These are phyloP conservation scores for Rhizoglyphus robini DNA, from an alignment of 1,140 invertebrate species.

Conservation along the genomic window DNA sequence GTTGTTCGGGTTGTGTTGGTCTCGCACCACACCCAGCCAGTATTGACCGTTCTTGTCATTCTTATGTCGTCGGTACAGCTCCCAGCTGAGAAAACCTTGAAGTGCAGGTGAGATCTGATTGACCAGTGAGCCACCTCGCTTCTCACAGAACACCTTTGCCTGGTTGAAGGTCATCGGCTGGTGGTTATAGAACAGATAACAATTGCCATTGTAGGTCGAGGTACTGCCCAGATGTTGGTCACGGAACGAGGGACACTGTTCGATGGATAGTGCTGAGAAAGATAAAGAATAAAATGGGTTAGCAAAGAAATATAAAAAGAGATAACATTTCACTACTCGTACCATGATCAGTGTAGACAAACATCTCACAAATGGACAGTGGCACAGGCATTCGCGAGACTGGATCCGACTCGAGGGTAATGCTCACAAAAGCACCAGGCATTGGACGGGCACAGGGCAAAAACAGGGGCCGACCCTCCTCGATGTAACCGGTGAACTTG, in stretches of 20 bases:
- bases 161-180: constrained; percentile 67
- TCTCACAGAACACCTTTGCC: constrained; percentile 61
- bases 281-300: neutral
- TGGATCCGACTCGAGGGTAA: constrained; percentile 58
- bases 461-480: constrained; percentile 79
- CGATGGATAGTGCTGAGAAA: constrained; percentile 62
- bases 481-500: constrained; percentile 47
- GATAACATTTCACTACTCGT: constrained; percentile 19
- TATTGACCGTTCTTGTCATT: constrained; percentile 81
- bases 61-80: constrained; percentile 72
- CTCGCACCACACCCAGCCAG: constrained; percentile 80
- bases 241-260: constrained; percentile 76
- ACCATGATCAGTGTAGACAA: constrained; percentile 83
- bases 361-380: constrained; percentile 83
- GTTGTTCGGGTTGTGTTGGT: constrained; percentile 56
- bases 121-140: constrained; percentile 63
- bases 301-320: neutral
- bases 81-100: constrained; percentile 87
- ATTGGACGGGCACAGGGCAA: constrained; percentile 85
- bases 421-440: constrained; percentile 83
- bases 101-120: constrained; percentile 85
- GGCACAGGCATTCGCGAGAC: constrained; percentile 40
- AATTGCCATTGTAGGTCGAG: constrained; percentile 87
- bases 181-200: constrained; percentile 85
- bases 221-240: constrained; percentile 80